A percentile compares a stretch with the other conserved stretches of the same genome.
phyloP scores from a whole-genome alignment of 2,888 invertebrate species.

The Thera obeliscata region DNA sequence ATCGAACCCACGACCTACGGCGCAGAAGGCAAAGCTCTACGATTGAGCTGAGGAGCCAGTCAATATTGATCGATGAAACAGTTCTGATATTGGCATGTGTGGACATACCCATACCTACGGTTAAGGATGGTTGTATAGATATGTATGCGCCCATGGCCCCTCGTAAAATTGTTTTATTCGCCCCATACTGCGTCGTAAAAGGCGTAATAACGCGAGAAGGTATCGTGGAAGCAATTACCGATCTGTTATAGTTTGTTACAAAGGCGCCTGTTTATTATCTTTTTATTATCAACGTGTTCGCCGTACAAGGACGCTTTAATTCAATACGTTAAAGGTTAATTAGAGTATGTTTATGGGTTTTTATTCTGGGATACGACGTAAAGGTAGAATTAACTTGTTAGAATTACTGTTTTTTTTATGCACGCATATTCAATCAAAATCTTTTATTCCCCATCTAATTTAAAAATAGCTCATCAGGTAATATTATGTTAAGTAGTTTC shows the following conservation, averaged over 20 bases:
- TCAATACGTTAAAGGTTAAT: slow-evolving; percentile 60
- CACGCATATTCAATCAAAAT: neutral
- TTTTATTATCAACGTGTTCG: slow-evolving; percentile 84
- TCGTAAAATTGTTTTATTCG: slow-evolving; percentile 85
- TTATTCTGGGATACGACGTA: slow-evolving; percentile 28
- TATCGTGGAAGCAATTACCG: slow-evolving; percentile 84
- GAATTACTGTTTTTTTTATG: neutral
- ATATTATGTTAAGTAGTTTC: neutral
- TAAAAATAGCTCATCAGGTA: neutral
- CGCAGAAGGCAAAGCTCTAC: too few species aligned
- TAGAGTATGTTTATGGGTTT: slow-evolving; percentile 42
- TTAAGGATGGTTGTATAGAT: slow-evolving; percentile 58
- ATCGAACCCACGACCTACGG: too few species aligned
- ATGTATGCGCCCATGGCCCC: slow-evolving; percentile 79
- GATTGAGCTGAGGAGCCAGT: neutral
- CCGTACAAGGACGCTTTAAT: slow-evolving; percentile 79
- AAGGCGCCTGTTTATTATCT: slow-evolving; percentile 83
- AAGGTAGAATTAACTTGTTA: neutral
- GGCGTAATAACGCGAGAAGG: slow-evolving; percentile 84
- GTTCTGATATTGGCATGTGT: slow-evolving; percentile 21
- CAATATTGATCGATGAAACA: slow-evolving; percentile 12
- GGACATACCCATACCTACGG: slow-evolving; percentile 45
- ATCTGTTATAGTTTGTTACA: slow-evolving; percentile 85
- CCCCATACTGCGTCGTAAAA: slow-evolving; percentile 85
- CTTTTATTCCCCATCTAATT: neutral